Evolutionary conservation across 2,888 invertebrate species (phyloP).

Genomic region (Penaeus monodon): DNA sequence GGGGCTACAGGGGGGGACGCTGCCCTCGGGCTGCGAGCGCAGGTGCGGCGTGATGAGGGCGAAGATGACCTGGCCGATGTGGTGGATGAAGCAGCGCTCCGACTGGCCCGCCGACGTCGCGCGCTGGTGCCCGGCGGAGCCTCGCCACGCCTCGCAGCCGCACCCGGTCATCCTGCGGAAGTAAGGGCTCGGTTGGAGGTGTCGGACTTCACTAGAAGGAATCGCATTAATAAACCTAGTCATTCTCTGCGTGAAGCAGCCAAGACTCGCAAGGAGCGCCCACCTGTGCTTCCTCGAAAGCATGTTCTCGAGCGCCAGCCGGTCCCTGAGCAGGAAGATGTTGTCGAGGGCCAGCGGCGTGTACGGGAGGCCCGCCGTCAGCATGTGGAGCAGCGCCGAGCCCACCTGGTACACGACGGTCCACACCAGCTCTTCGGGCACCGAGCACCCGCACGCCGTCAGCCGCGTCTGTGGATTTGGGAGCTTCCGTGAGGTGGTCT

Average conservation of each 20-base stretch:
- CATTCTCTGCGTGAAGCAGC: too few relatives aligned
- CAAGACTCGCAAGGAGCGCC: not conserved
- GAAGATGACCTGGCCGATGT: constrained; percentile 57
- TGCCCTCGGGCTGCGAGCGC: constrained; percentile 47
- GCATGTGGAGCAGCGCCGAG: constrained; percentile 52
- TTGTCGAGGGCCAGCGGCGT: constrained; percentile 57
- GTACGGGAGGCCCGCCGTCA: constrained; percentile 41
- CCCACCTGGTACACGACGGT: constrained; percentile 53
- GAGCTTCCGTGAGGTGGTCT: not conserved
- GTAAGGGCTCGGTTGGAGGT: not conserved
- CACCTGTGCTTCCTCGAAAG: constrained; percentile 59
- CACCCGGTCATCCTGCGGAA: constrained; percentile 50
- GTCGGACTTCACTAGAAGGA: not conserved
- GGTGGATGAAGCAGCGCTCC: constrained; percentile 54
- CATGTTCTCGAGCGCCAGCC: constrained; percentile 58
- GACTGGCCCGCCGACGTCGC: constrained; percentile 43
- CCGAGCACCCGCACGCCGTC: constrained; percentile 38
- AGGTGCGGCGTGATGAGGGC: constrained; percentile 58
- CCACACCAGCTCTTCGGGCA: constrained; percentile 61
- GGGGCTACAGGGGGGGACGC: constrained; percentile 46
- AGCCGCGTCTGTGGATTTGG: constrained; percentile 48
- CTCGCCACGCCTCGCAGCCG: constrained; percentile 54
- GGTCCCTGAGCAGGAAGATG: constrained; percentile 55
- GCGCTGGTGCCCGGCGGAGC: constrained; percentile 46
- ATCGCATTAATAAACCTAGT: too few relatives aligned